A percentile compares a stretch with the other conserved stretches of the same genome.
Conservation (phyloP, 2,113 vertebrate genomes). For the Abramis brama region DNA sequence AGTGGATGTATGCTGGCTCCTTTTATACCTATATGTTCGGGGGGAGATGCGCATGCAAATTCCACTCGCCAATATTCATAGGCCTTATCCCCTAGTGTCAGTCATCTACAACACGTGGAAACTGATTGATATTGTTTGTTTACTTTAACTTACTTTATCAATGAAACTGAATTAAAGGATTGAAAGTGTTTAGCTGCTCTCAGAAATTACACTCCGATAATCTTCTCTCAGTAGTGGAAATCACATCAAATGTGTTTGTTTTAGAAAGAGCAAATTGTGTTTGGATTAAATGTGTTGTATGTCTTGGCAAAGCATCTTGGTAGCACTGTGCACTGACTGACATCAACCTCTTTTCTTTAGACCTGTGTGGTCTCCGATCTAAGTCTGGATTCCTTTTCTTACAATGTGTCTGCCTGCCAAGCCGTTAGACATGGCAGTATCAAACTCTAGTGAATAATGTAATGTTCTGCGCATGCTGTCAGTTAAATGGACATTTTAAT, state of each 20-base stretch:
- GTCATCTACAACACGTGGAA: too few species aligned
- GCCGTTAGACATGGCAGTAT: slow-evolving; percentile 20
- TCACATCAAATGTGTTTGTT: slow-evolving; percentile 19
- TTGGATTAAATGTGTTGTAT: slow-evolving; percentile 35
- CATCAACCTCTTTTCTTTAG: background rate
- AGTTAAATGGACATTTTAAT: slow-evolving; percentile 37
- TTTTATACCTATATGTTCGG: too few species aligned
- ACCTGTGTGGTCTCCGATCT: slow-evolving; percentile 51
- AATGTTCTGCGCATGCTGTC: slow-evolving; percentile 30
- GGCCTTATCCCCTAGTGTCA: too few species aligned
- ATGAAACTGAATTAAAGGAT: background rate
- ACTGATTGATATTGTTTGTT: too few species aligned
- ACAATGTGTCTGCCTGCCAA: background rate
- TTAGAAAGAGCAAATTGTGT: slow-evolving; percentile 30
- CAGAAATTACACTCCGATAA: background rate
- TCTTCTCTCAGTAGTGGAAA: slow-evolving; percentile 19
- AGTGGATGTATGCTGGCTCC: too few species aligned
- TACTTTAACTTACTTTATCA: background rate
- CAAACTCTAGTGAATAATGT: slow-evolving; percentile 26
- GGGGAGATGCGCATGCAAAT: too few species aligned
- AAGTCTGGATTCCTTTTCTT: slow-evolving; percentile 12
- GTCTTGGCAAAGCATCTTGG: slow-evolving; percentile 29
- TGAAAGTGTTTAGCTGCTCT: background rate
- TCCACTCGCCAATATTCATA: too few species aligned
- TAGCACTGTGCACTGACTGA: background rate